Evolutionary conservation across 2,888 invertebrate genomes (phyloP), one percentile per base, ranked within the genome.

Genomic region (Prionchulus punctatus): DNA sequence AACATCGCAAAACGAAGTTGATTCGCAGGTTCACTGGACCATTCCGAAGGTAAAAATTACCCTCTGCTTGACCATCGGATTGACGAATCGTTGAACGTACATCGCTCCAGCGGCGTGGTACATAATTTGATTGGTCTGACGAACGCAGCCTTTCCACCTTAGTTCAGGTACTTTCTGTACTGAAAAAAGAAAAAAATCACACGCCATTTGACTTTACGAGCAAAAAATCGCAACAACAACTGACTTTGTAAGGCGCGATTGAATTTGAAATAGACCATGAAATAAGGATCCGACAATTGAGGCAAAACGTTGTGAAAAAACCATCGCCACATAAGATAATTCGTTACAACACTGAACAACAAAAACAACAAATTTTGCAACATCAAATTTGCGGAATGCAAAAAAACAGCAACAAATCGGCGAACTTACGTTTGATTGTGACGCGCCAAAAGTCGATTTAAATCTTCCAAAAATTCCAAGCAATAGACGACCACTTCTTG

Each of bases 101-200:
- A 92, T 81, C 0, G 88, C 82, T 0, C 91, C 91, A 43, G 90
- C 78, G 0, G 90, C 89, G 85, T 89, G 89, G 0, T 78, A 78
- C 71, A 79, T 75, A 55, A 77, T 73, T 51, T 75, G 74, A 60
- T 77, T 78, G 52, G 88, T 87, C 72, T 88, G 86, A 0, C 82
- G 80, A 4, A 91, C 85, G 69, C 92, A 92, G 61, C 83, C 85
- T 67, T 89, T 86, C 91, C 91, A 92, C 60, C 92, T 76, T 0
- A 68, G 63, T 57, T 67, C 66, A 54, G 67, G 69, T 21, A 68
- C 67, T 54, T 65, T 64, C 64, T 67, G 63, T 53, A 68, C 68
- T 70, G 56, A 28, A 58, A 54, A 4, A 43, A 18, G 7, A n/a
- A 26, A n/a, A 21, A 47, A 47, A 21, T 47, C 23, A n/a, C n/a